A percentile compares a stretch with the other conserved stretches of the same genome.
Conservation (phyloP, 2,888 invertebrate genomes). For the Protonemura montana region DNA sequence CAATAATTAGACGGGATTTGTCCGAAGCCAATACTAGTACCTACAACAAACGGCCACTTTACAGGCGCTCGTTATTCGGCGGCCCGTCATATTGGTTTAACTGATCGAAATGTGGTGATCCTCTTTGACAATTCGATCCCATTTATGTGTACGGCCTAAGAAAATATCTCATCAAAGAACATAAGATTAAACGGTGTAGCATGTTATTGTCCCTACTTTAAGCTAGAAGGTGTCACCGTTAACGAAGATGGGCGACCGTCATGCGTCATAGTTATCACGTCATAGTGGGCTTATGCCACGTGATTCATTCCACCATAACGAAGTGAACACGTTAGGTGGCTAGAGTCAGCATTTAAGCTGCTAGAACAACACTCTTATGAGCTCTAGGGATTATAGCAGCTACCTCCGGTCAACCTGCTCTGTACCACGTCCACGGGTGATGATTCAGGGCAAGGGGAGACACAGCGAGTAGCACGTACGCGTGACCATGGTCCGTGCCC, state of each 20-base stretch:
- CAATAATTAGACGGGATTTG: background rate
- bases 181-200: background rate
- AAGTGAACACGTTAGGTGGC: conserved; percentile 4
- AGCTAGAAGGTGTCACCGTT: background rate
- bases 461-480: background rate
- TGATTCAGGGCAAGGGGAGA: background rate
- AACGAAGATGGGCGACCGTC: background rate
- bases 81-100: too few species aligned
- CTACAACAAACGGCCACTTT: too few species aligned
- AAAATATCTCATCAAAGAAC: background rate
- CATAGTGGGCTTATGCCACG: background rate
- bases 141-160: background rate
- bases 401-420: background rate
- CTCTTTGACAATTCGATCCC: background rate
- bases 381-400: background rate
- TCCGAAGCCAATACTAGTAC: background rate
- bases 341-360: background rate
- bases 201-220: background rate
- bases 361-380: background rate
- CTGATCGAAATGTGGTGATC: too few species aligned
- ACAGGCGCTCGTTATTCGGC: too few species aligned
- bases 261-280: background rate
- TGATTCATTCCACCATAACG: background rate
- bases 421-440: background rate
- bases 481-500: background rate